Evolutionary conservation across 1,140 invertebrate genomes (phyloP), one percentile per base, ranked within the genome.

Genomic region (Nymphalis io): DNA sequence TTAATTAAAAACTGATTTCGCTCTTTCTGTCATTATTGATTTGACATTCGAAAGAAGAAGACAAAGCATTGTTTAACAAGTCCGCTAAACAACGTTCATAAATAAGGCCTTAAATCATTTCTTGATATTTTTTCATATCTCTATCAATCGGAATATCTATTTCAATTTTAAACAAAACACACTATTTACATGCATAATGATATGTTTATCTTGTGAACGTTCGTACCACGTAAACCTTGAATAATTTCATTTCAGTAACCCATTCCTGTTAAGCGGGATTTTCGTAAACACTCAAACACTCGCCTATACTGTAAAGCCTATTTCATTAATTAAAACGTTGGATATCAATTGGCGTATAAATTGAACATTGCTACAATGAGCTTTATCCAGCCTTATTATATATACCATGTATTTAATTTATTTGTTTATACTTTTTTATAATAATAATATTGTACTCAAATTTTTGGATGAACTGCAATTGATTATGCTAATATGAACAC

Each of bases 241-340:
- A 20, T 51, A 16, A 51, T 51, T 51, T 51, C 16, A 51, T 51
- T 51, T 51, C 46, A 16, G 44, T 20, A 20, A 51, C 46, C 46
- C 16, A 42, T 20, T 20, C 46, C 46, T 51, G 46, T 51, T 20
- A 20, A 51, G 5, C 46, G 20, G 46, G 46, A 51, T 51, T 51
- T 51, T 21, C 46, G 11, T 51, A 51, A 51, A 20, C 46, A 51
- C 18, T 51, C 16, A 21, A 51, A 51, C 16, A 18, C 18, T n/a
- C 16, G 44, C n/a, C 44, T 46, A n/a, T 46, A n/a, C 44, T 46
- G 44, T 46, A n/a, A 46, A 46, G 44, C 44, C n/a, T 46, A 46
- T 16, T 46, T 46, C 44, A n/a, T 46, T 46, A 46, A 46, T 46
- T 46, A 46, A 46, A 46, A 46, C 44, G 44, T 46, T 46, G 44